Evolutionary conservation across 1,140 invertebrate genomes (phyloP), one percentile per base, ranked within the genome.

Genomic region (Drosophila lacteicornis): DNA sequence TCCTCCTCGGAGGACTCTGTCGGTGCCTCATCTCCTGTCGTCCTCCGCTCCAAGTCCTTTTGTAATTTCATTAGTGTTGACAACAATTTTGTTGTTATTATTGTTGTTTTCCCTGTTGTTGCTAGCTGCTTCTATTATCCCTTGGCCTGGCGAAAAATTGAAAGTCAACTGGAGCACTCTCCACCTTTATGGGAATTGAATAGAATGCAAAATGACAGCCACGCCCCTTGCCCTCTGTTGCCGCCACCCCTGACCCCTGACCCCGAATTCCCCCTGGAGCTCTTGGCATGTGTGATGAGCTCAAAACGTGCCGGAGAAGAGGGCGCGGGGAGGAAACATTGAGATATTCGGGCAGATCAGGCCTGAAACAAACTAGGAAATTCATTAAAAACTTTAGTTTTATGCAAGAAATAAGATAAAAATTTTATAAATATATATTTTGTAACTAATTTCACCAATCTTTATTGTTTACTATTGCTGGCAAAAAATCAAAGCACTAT

Each of bases 51-150:
- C 71, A 38, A 46, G 56, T 53, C 56, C 58, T 60, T 30, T 63
- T 87, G 82, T 88, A 88, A 87, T 88, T 87, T 83, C 84, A 87
- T 87, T 87, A 87, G 74, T 75, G 67, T 66, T 70, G 65, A 88
- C 50, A 60, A 80, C 62, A 70, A 57, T 51, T 65, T 61, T 60
- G 61, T 47, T 61, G 55, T 56, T 74, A 43, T 27, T 45, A 9
- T 13, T 46, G 25, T 19, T 59, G 27, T 22, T 47, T 7, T 13
- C 25, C 3, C 11, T 36, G 40, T 50, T 71, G 50, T 36, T 69
- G 36, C 43, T 73, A 50, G 51, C 53, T 56, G 36, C 4, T 69
- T 46, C 45, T 50, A 69, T 73, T 73, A 73, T 73, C 67, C 69
- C 43, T 73, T 73, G 22, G 49, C 67, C 67, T 73, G 38, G 70